phyloP scores from a whole-genome alignment of 2,113 vertebrate genomes.

The Coregonus clupeaformis region DNA sequence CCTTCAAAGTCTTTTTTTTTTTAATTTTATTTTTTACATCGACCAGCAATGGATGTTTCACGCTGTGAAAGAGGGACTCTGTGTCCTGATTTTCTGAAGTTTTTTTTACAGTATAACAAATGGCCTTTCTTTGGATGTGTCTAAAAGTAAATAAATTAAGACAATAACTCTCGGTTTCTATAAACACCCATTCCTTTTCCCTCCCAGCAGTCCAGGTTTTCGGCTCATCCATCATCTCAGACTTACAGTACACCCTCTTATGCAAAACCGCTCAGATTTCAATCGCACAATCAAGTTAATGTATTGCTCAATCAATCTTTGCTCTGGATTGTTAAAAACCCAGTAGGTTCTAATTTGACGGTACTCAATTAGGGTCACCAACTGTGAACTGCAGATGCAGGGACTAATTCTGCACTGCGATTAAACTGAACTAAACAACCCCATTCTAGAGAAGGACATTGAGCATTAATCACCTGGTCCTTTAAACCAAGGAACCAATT shows the following conservation, averaged over 20 bases:
- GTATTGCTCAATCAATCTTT: too few species aligned
- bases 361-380: too few species aligned
- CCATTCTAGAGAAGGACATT: neutral
- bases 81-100: slow-evolving; percentile 31
- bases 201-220: slow-evolving; percentile 16
- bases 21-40: slow-evolving; percentile 11
- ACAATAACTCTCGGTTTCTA: slow-evolving; percentile 17
- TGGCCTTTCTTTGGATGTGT: slow-evolving; percentile 25
- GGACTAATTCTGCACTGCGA: too few species aligned
- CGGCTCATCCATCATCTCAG: slow-evolving; percentile 43
- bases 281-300: neutral
- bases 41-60: slow-evolving; percentile 32
- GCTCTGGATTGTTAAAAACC: too few species aligned
- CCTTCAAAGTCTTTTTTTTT: neutral
- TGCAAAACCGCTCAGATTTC: neutral
- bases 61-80: slow-evolving; percentile 26
- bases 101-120: slow-evolving; percentile 38
- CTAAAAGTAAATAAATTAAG: slow-evolving; percentile 25
- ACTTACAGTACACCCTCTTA: slow-evolving; percentile 16
- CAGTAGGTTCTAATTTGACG: too few species aligned
- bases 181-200: slow-evolving; percentile 45
- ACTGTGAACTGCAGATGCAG: too few species aligned
- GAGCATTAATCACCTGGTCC: slow-evolving; percentile 51
- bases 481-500: slow-evolving; percentile 5
- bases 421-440: too few species aligned